Evolutionary conservation across 2,797 vertebrate genomes (phyloP).

Genomic region (Pseudochirops cupreus): DNA sequence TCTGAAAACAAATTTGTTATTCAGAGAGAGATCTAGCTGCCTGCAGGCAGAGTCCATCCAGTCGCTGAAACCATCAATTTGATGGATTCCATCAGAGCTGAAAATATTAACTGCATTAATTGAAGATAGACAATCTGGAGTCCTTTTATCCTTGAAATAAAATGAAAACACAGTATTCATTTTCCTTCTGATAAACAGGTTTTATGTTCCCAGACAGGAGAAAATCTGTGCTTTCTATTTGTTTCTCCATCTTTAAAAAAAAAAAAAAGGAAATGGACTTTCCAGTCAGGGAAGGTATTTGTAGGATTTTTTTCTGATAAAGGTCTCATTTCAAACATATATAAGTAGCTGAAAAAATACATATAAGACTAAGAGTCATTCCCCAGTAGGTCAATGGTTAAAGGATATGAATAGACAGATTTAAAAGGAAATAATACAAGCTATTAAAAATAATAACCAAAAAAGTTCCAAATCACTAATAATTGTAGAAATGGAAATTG

Average conservation of each 20-base stretch:
- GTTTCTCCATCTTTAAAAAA: background rate
- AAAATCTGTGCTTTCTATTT: conserved; percentile 22
- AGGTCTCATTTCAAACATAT: background rate
- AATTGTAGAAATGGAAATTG: background rate
- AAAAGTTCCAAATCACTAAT: background rate
- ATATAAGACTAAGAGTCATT: background rate
- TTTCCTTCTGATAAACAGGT: conserved; percentile 19
- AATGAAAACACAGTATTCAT: conserved; percentile 26
- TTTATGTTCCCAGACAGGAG: conserved; percentile 12
- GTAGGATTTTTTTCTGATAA: background rate
- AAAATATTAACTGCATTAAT: conserved; percentile 18
- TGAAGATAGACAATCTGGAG: background rate
- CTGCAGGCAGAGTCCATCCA: background rate
- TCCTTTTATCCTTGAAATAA: conserved; percentile 19
- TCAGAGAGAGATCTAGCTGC: background rate
- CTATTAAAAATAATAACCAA: background rate
- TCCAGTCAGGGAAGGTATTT: background rate
- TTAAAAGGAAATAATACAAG: background rate
- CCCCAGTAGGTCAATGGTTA: background rate
- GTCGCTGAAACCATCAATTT: background rate
- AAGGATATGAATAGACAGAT: background rate
- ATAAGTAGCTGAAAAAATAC: background rate
- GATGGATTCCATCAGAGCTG: conserved; percentile 7
- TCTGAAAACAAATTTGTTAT: conserved; percentile 41
- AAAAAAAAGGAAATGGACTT: background rate